Conservation (phyloP, 2,113 vertebrate species). For the Menura novaehollandiae region DNA sequence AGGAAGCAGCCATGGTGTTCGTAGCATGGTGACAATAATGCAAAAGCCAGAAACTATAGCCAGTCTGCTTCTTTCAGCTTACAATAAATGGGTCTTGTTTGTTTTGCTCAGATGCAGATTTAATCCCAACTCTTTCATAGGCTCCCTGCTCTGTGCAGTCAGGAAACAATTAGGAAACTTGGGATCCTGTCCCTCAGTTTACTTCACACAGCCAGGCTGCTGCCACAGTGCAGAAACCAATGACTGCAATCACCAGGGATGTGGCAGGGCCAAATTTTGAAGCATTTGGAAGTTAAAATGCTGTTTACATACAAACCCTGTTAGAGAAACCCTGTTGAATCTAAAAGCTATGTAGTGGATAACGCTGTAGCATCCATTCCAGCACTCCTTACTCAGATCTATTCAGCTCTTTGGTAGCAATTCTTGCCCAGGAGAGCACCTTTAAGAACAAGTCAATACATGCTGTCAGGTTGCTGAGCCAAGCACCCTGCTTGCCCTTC, state of each 20-base stretch:
- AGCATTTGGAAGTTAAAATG: background rate
- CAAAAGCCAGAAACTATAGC: constrained; percentile 11
- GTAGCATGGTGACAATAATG: constrained; percentile 26
- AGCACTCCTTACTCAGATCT: background rate
- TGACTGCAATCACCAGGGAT: background rate
- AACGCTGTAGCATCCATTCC: rapidly evolving
- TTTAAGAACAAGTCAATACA: background rate
- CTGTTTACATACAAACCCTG: background rate
- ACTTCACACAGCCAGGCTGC: background rate
- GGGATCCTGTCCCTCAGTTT: background rate
- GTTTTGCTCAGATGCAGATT: constrained; percentile 41
- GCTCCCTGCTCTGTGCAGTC: background rate
- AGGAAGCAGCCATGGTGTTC: constrained; percentile 53
- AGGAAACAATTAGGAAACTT: constrained; percentile 29
- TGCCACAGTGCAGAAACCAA: background rate
- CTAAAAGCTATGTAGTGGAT: background rate
- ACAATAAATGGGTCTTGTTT: constrained; percentile 11
- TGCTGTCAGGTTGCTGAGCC: background rate
- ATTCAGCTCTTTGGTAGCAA: background rate
- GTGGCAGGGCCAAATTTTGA: background rate
- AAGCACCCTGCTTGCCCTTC: background rate
- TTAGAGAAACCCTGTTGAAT: background rate
- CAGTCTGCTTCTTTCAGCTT: constrained; percentile 10
- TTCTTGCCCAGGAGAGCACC: background rate
- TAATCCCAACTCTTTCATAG: constrained; percentile 15